These are phyloP conservation scores for Nesoenas mayeri DNA, from an alignment of 2,113 vertebrate genomes.

Conservation along the genomic window DNA sequence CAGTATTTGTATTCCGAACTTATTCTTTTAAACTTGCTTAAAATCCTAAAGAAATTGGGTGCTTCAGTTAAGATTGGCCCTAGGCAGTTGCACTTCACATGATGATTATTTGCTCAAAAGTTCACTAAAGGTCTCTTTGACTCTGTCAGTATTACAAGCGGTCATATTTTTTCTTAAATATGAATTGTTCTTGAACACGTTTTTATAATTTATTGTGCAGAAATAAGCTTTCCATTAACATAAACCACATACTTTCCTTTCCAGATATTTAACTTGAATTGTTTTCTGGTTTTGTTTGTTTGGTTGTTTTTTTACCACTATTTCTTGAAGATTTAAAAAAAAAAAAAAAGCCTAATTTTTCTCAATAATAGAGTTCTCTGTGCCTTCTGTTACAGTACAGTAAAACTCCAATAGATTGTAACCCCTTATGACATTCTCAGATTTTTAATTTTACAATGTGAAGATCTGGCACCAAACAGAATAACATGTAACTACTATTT, in stretches of 20 bases:
- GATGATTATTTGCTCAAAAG: slow-evolving; percentile 41
- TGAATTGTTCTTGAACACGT: background rate
- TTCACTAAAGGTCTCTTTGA: slow-evolving; percentile 12
- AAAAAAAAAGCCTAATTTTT: background rate
- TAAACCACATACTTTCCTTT: background rate
- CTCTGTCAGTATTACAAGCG: background rate
- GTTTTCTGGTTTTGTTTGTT: background rate
- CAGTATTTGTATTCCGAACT: background rate
- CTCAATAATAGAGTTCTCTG: background rate
- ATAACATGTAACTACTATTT: background rate
- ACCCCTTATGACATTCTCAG: background rate
- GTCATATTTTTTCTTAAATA: background rate
- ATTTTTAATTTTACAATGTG: background rate
- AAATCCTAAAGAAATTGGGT: background rate
- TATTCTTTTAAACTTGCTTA: background rate
- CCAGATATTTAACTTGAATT: background rate
- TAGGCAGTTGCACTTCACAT: slow-evolving; percentile 2
- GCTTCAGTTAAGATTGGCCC: slow-evolving; percentile 31
- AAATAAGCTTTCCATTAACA: slow-evolving; percentile 4
- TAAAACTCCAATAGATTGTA: background rate
- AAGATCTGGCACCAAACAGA: background rate
- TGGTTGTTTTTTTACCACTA: background rate
- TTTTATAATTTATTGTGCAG: background rate
- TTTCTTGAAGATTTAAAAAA: background rate
- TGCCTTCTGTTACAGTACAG: background rate